Evolutionary conservation across 2,113 vertebrate genomes (phyloP).

Genomic region (Notothenia coriiceps): DNA sequence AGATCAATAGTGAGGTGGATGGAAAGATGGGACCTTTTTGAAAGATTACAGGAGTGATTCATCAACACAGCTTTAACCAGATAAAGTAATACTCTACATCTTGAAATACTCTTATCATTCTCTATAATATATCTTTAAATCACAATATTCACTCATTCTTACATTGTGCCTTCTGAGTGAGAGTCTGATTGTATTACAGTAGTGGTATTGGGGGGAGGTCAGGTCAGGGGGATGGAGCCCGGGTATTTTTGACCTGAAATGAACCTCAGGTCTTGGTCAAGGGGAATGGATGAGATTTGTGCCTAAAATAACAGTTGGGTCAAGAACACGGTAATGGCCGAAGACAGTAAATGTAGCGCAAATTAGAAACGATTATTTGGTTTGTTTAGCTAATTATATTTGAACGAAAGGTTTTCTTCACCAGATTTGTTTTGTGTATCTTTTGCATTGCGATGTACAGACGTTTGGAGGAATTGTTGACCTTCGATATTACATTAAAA

Average conservation of each 20-base stretch:
- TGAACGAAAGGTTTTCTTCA: not conserved
- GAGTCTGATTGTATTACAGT: constrained; percentile 57
- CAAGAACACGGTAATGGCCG: not conserved
- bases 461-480: not conserved
- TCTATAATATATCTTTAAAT: constrained; percentile 61
- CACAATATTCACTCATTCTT: constrained; percentile 66
- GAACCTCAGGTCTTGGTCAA: not conserved
- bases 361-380: not conserved
- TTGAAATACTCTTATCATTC: constrained; percentile 62
- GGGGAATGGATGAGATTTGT: not conserved
- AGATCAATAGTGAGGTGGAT: constrained; percentile 31
- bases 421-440: too few relatives aligned
- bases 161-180: constrained; percentile 80
- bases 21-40: constrained; percentile 55
- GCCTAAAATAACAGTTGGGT: not conserved
- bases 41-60: constrained; percentile 45
- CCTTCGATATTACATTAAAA: not conserved
- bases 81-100: constrained; percentile 50
- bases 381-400: not conserved
- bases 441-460: too few relatives aligned
- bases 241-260: constrained; percentile 6
- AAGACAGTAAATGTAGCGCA: not conserved
- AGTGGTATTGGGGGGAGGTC: constrained; percentile 11
- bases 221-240: not conserved
- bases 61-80: constrained; percentile 47